Evolutionary conservation across 35 echinoderm and acorn worm species (phyloP), one percentile per base, ranked within the genome.

Genomic region (Apostichopus japonicus): DNA sequence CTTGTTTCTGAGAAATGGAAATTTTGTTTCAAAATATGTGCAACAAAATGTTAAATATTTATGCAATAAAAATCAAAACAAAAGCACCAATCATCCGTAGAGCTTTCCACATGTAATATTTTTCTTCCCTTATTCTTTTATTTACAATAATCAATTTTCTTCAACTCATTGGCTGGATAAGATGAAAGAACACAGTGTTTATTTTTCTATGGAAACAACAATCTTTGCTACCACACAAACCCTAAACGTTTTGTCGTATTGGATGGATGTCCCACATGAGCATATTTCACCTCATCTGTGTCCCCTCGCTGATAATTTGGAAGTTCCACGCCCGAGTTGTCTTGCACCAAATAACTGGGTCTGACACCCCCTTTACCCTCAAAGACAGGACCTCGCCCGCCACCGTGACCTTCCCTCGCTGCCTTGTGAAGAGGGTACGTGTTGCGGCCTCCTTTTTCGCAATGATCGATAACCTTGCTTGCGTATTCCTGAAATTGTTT

Each of bases 401-500:
- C 96, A 4, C 96, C 96, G 86, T 98, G 96, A 5, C 96, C 96
- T 72, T 98, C 94, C 25, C 96, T 78, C 3, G 96, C 96, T 84
- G 96, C 96, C 87, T 98, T 98, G 16, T 58, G 56, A n/a, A 98
- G 90, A 6, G 96, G 96, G 78, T 98, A 98, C 14, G 92, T 93
- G 86, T 98, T 98, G 27, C 96, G 92, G 6, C 91, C 93, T 4
- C 87, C 93, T 22, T 95, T 77, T 70, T 98, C 92, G 19, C 94
- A 98, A 25, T 98, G 96, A 56, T 94, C 86, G 76, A 98, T 98
- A 24, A 98, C 96, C 86, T 94, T 95, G 4, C 25, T 77, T 4
- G 96, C 96, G 63, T 98, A 98, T 72, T 98, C 96, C 53, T 98
- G 96, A 65, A 98, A 98, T 77, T 98, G 96, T 79, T 94, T 86